Evolutionary conservation across 1,140 invertebrate genomes (phyloP).

Genomic region (Zaprionus camerounensis): DNA sequence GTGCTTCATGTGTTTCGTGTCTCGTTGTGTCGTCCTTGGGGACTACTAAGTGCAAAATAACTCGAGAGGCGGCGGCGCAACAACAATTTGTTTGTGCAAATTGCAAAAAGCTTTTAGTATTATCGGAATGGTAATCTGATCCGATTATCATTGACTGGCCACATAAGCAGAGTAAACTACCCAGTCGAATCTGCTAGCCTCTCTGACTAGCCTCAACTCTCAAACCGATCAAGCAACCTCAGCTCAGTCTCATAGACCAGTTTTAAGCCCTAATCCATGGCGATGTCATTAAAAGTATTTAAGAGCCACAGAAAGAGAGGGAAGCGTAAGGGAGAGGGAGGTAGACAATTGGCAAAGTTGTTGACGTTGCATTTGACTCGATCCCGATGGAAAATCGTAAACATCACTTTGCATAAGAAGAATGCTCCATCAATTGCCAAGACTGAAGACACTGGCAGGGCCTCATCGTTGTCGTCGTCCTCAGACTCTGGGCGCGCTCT

Average conservation of each 20-base stretch:
- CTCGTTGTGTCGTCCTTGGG: constrained; percentile 23
- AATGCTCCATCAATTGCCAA: constrained; percentile 80
- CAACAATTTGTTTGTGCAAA: constrained; percentile 78
- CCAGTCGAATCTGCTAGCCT: constrained; percentile 16
- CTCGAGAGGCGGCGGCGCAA: constrained; percentile 28
- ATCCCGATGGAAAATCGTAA: constrained; percentile 72
- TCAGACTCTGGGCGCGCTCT: constrained; percentile 33
- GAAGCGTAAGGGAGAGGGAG: background rate
- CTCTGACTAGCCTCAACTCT: constrained; percentile 12
- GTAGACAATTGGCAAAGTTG: constrained; percentile 49
- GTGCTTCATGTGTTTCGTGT: constrained; percentile 4
- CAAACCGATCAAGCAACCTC: constrained; percentile 21
- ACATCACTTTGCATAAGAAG: constrained; percentile 84
- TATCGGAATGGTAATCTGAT: constrained; percentile 76
- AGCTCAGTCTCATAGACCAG: constrained; percentile 34
- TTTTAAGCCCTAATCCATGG: constrained; percentile 65
- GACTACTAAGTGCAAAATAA: constrained; percentile 65
- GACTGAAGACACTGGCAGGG: background rate
- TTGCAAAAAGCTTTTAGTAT: constrained; percentile 81
- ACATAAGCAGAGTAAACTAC: constrained; percentile 42
- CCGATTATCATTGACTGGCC: constrained; percentile 77
- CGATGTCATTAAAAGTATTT: constrained; percentile 78
- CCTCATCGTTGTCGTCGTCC: background rate
- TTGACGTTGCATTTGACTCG: constrained; percentile 50
- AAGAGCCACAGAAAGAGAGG: constrained; percentile 48